Evolutionary conservation across 2,888 invertebrate genomes (phyloP), one percentile per base, ranked within the genome.

Genomic region (Belgica antarctica): DNA sequence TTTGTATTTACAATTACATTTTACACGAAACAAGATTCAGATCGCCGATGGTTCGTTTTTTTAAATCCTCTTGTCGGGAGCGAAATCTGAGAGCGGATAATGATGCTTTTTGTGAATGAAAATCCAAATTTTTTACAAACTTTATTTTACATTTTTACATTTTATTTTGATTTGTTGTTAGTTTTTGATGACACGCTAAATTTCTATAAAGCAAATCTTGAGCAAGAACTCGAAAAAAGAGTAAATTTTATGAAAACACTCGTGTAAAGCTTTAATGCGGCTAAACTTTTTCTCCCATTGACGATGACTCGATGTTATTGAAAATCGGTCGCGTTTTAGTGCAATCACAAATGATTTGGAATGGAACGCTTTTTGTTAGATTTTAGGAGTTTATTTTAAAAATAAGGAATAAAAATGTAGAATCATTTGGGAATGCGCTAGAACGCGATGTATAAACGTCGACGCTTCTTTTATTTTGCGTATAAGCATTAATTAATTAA

Each of bases 301-400:
- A 41, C 41, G n/a, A n/a, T n/a, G n/a, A n/a, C n/a, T n/a, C n/a
- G n/a, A n/a, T n/a, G n/a, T n/a, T n/a, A n/a, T n/a, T n/a, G n/a
- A n/a, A n/a, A n/a, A n/a, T n/a, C n/a, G n/a, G n/a, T 41, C 41
- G 10, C 41, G n/a, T 41, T n/a, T n/a, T 10, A 5, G 41, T 15
- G n/a, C 41, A 41, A 5, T 15, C n/a, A 12, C 52, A n/a, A 52
- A 7, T 52, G 52, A 52, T 52, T 59, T 27, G n/a, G 59, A 27
- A 25, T 25, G n/a, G 57, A 68, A 57, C 57, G 68, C 68, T 68
- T 68, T 65, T 68, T 68, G 68, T 68, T 68, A 68, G 68, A 68
- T 31, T 68, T 57, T 68, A 68, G 65, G 19, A 66, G 65, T 66
- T 66, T 66, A 57, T 68, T 68, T 66, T 46, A 52, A 12, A 52